Conservation (phyloP, 2,797 vertebrate species). For the Myoxocephalus aenaeus region DNA sequence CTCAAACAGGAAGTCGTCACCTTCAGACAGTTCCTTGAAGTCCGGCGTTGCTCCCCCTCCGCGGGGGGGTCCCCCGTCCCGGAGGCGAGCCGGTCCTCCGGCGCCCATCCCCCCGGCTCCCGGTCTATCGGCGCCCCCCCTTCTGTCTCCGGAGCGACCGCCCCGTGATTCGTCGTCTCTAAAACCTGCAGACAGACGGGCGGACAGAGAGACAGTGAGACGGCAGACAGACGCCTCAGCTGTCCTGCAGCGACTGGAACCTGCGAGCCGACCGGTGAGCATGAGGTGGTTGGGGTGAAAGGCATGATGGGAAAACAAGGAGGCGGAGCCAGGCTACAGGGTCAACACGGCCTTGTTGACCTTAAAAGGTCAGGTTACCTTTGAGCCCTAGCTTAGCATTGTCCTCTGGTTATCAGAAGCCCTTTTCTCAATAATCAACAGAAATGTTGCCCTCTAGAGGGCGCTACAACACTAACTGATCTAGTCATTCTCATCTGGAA, state of each 20-base stretch:
- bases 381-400: no score
- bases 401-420: no score
- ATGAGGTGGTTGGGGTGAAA: constrained; percentile 63
- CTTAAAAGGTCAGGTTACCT: neutral
- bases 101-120: constrained; percentile 19
- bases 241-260: neutral
- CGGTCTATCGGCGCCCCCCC: constrained; percentile 75
- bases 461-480: no score
- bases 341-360: neutral
- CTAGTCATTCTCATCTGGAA: no score
- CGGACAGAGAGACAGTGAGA: constrained; percentile 16
- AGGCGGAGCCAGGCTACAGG: neutral
- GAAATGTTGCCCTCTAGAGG: no score
- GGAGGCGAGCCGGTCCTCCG: constrained; percentile 85
- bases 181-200: constrained; percentile 82
- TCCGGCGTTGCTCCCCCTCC: constrained; percentile 87
- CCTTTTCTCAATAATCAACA: no score
- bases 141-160: constrained; percentile 86
- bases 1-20: constrained; percentile 69
- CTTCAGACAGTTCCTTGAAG: constrained; percentile 98
- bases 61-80: constrained; percentile 89
- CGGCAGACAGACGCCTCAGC: neutral
- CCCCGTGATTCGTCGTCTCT: constrained; percentile 93
- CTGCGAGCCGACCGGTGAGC: constrained; percentile 44
- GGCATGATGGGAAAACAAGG: constrained; percentile 37